Percentiles rank a stretch among this genome's conserved stretches.
Conservation (phyloP, 1,140 invertebrate genomes). For the Bombus consobrinus region DNA sequence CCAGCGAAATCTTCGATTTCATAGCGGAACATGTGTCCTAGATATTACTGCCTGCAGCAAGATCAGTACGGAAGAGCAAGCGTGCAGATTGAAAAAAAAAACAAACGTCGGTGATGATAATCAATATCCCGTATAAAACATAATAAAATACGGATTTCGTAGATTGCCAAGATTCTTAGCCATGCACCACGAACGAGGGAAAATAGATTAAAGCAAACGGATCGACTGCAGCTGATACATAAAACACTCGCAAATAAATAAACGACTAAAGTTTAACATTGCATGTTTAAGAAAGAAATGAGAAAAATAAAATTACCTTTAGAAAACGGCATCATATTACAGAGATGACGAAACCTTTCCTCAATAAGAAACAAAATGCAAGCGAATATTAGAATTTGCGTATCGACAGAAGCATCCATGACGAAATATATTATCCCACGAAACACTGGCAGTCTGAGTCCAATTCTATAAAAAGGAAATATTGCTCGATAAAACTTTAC, state of each 20-base stretch:
- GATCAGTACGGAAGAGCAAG: not conserved
- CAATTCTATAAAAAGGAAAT: slow-evolving; percentile 44
- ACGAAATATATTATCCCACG: slow-evolving; percentile 53
- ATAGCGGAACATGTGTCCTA: too few species aligned
- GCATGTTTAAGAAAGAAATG: slow-evolving; percentile 22
- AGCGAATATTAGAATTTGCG: slow-evolving; percentile 64
- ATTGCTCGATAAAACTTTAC: not conserved
- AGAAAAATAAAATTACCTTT: slow-evolving; percentile 49
- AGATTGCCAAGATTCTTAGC: not conserved
- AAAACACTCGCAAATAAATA: not conserved
- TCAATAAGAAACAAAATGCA: slow-evolving; percentile 55
- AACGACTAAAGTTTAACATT: not conserved
- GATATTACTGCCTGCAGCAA: not conserved
- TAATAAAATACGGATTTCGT: not conserved
- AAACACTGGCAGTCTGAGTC: slow-evolving; percentile 41
- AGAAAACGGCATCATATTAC: slow-evolving; percentile 37
- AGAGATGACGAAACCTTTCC: slow-evolving; percentile 56
- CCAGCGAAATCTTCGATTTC: not conserved
- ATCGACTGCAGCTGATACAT: not conserved
- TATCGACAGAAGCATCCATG: slow-evolving; percentile 54
- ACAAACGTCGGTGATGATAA: not conserved
- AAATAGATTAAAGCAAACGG: slow-evolving; percentile 4
- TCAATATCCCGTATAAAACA: not conserved
- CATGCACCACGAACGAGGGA: not conserved
- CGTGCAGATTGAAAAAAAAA: not conserved